A percentile compares a stretch with the other conserved stretches of the same genome.
phyloP scores from a whole-genome alignment of 2,113 vertebrate genomes.

The Orcinus orca region DNA sequence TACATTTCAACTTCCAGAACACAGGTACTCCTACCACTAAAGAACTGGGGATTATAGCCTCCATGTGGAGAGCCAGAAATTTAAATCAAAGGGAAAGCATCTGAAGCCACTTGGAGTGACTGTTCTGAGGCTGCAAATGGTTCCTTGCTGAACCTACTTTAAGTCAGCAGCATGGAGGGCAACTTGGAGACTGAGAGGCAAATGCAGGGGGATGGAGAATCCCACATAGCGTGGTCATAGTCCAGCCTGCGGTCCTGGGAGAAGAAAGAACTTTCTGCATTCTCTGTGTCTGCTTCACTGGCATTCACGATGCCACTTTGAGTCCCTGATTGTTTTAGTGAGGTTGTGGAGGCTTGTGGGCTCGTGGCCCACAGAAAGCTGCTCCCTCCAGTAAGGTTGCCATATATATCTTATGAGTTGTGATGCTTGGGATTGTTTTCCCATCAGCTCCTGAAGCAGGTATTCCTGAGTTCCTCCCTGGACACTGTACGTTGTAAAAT shows the following conservation, averaged over 20 bases:
- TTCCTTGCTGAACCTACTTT: background rate
- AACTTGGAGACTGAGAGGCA: background rate
- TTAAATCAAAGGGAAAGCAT: background rate
- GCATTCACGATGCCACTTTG: background rate
- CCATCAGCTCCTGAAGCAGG: background rate
- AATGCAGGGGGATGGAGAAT: background rate
- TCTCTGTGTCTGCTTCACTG: background rate
- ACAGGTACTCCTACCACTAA: background rate
- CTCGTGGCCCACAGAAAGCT: background rate
- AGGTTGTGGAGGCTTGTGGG: background rate
- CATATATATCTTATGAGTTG: fast-evolving
- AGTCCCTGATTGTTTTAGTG: background rate
- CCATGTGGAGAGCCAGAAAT: background rate
- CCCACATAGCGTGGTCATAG: fast-evolving
- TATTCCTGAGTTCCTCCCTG: background rate
- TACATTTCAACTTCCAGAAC: background rate
- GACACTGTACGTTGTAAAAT: background rate
- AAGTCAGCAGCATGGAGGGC: background rate
- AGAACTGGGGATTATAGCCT: background rate
- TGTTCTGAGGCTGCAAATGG: background rate
- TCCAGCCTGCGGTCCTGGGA: background rate
- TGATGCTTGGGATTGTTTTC: background rate
- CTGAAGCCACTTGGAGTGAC: background rate
- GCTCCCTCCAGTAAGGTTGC: background rate
- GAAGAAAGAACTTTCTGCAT: background rate